Evolutionary conservation across 2,113 vertebrate species (phyloP).

Genomic region (Dendropsophus ebraccatus): DNA sequence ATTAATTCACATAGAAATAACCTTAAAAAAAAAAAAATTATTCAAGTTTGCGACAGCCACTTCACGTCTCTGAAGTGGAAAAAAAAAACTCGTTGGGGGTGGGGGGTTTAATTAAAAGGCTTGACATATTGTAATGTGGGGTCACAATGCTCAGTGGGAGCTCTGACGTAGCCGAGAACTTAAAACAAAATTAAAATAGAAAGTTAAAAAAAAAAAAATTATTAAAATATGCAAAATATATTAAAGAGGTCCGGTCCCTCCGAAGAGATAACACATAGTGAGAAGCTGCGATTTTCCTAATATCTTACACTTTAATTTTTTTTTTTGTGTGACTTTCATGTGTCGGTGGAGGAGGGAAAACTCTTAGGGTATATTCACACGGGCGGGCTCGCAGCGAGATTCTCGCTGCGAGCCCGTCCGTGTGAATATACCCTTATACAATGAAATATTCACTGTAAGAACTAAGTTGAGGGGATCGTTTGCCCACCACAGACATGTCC

Average conservation of each 20-base stretch:
- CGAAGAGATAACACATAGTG: not conserved
- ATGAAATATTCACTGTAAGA: not conserved
- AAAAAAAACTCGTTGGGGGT: not conserved
- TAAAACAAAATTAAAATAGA: not conserved
- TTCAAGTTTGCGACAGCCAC: slow-evolving; percentile 1
- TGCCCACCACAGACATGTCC: slow-evolving; percentile 9
- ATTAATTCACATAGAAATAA: not conserved
- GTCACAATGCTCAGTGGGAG: not conserved
- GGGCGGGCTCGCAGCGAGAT: too few relatives aligned
- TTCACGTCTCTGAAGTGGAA: not conserved
- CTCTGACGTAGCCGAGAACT: not conserved
- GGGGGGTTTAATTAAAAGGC: too few relatives aligned
- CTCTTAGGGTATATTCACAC: too few relatives aligned
- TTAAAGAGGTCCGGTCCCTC: slow-evolving; percentile 36
- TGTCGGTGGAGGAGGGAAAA: not conserved
- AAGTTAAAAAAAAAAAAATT: not conserved
- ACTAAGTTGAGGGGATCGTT: slow-evolving; percentile 5
- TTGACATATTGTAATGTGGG: slow-evolving; percentile 1
- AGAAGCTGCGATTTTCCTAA: not conserved
- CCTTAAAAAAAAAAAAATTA: not conserved
- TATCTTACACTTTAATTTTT: not conserved
- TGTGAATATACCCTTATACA: not conserved
- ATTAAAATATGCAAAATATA: slow-evolving; percentile 31
- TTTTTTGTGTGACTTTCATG: too few relatives aligned
- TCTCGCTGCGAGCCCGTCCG: too few relatives aligned